Conservation (phyloP, 1,140 invertebrate genomes). For the Drosophila ercepeae region DNA sequence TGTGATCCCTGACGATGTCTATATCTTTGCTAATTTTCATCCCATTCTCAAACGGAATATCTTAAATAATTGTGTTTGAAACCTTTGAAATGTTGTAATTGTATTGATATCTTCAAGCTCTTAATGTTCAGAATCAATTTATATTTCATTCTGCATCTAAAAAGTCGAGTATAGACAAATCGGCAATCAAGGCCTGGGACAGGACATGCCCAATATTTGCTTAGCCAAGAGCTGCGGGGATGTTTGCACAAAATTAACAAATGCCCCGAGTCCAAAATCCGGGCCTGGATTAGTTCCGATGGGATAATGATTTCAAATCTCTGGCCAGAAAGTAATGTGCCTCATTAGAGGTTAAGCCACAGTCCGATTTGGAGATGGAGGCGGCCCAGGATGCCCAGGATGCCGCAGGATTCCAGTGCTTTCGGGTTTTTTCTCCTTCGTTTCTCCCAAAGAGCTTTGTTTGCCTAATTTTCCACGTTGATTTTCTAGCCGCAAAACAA, state of each 20-base stretch:
- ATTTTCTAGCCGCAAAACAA: conserved; percentile 82
- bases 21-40: too few relatives aligned
- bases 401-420: conserved; percentile 5
- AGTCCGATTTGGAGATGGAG: conserved; percentile 11
- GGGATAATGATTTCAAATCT: conserved; percentile 81
- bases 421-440: too few relatives aligned
- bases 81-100: too few relatives aligned
- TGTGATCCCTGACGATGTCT: too few relatives aligned
- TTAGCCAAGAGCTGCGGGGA: conserved; percentile 29
- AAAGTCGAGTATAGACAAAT: too few relatives aligned
- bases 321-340: conserved; percentile 70
- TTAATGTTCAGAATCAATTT: too few relatives aligned
- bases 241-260: conserved; percentile 75
- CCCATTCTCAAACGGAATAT: too few relatives aligned
- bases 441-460: conserved; percentile 48
- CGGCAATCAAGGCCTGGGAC: not conserved
- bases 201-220: conserved; percentile 48
- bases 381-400: not conserved
- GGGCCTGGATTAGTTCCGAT: conserved; percentile 65
- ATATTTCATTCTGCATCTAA: not conserved
- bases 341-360: conserved; percentile 76
- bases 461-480: conserved; percentile 82
- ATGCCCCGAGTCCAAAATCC: conserved; percentile 16
- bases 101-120: too few relatives aligned
- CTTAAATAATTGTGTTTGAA: too few relatives aligned